Conservation (phyloP, 2,113 vertebrate species). For the Myotis davidii region DNA sequence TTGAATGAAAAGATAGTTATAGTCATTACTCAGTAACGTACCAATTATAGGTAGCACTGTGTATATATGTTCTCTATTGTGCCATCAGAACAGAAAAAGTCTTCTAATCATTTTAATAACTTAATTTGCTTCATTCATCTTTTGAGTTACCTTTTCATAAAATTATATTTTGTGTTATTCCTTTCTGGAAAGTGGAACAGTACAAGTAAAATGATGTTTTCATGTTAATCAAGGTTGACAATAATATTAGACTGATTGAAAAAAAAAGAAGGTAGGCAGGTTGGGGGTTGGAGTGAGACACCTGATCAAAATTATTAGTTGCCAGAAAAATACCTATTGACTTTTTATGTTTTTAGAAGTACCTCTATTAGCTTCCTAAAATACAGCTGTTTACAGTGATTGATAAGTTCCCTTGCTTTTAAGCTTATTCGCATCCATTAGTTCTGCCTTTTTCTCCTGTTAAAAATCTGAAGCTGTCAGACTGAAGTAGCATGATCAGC, state of each 20-base stretch:
- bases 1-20: slow-evolving; percentile 1
- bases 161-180: slow-evolving; percentile 53
- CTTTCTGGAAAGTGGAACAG: background rate
- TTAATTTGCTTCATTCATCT: slow-evolving; percentile 71
- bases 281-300: background rate
- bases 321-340: slow-evolving; percentile 72
- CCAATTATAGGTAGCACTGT: slow-evolving; percentile 27
- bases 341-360: slow-evolving; percentile 75
- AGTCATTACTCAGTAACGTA: slow-evolving; percentile 34
- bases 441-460: slow-evolving; percentile 81
- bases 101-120: slow-evolving; percentile 65
- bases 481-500: slow-evolving; percentile 76
- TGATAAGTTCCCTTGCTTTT: slow-evolving; percentile 86
- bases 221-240: slow-evolving; percentile 64
- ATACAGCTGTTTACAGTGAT: slow-evolving; percentile 81
- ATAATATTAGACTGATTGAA: slow-evolving; percentile 7
- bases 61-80: slow-evolving; percentile 4
- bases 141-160: slow-evolving; percentile 56
- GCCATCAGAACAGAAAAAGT: slow-evolving; percentile 32
- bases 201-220: slow-evolving; percentile 59
- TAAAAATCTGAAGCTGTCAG: slow-evolving; percentile 87
- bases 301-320: slow-evolving; percentile 72
- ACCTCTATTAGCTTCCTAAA: slow-evolving; percentile 78
- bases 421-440: slow-evolving; percentile 86
- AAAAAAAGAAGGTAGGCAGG: background rate